Percentiles rank a stretch among this genome's conserved stretches.
These are phyloP conservation scores for Doris montereyensis DNA, from an alignment of 2,888 invertebrate species.

Conservation along the genomic window DNA sequence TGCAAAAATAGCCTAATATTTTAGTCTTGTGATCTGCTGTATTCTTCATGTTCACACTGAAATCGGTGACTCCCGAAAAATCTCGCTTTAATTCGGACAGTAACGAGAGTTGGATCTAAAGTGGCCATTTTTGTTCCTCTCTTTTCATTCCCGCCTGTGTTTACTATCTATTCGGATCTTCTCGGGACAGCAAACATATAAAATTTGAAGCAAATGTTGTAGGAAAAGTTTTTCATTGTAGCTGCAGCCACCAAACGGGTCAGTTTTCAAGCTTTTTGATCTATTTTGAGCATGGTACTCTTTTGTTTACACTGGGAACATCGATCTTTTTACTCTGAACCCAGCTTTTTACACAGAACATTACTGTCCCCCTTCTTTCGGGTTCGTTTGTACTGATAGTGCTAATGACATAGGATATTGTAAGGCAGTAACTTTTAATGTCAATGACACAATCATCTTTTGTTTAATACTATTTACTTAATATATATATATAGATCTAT, in stretches of 20 bases:
- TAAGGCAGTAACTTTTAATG: no score
- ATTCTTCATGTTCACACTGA: no score
- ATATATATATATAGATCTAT: no score
- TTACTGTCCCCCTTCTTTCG: background rate
- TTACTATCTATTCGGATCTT: conserved; percentile 6
- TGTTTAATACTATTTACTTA: no score
- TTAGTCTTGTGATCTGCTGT: no score
- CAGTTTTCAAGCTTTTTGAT: background rate
- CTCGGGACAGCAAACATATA: background rate
- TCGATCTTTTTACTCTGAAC: background rate
- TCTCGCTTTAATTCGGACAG: conserved; percentile 46
- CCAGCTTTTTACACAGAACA: background rate
- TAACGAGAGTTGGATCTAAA: conserved; percentile 46
- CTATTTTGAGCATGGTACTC: background rate
- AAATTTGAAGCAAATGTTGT: conserved; percentile 37
- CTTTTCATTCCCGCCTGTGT: conserved; percentile 58
- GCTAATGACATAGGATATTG: no score
- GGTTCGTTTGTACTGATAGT: no score
- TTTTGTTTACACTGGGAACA: conserved; percentile 7
- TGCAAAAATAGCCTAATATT: no score
- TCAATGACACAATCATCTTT: no score
- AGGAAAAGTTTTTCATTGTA: background rate
- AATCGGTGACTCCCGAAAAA: conserved; percentile 46
- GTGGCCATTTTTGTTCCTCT: conserved; percentile 60
- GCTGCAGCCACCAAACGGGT: background rate